These are phyloP conservation scores for Lycodopsis pacificus DNA, from an alignment of 2,797 vertebrate genomes.

Conservation along the genomic window DNA sequence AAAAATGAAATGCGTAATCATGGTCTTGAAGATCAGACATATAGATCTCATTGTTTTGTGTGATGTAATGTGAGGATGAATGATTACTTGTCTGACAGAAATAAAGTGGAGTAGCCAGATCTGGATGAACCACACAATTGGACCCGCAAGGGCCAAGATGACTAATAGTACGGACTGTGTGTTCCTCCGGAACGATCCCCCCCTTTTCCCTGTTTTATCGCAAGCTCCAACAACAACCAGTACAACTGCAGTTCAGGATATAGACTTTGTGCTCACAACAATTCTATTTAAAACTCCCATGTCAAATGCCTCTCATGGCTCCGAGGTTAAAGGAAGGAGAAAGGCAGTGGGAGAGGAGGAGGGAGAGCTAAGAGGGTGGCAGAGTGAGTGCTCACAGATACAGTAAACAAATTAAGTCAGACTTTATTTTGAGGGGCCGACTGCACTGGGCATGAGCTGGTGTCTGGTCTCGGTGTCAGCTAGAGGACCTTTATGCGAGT, in stretches of 20 bases:
- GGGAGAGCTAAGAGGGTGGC: constrained; percentile 56
- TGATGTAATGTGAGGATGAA: constrained; percentile 23
- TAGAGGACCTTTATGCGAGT: constrained; percentile 72
- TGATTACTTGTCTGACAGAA: constrained; percentile 47
- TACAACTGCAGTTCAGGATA: constrained; percentile 44
- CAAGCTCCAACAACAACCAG: constrained; percentile 38
- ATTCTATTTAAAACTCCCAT: constrained; percentile 74
- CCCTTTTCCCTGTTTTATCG: constrained; percentile 27
- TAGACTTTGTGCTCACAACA: constrained; percentile 61
- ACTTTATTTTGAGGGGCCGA: constrained; percentile 79
- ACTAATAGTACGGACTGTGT: constrained; percentile 37
- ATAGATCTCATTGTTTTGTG: constrained; percentile 18
- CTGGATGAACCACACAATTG: constrained; percentile 25
- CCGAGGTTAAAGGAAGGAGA: constrained; percentile 73
- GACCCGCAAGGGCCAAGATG: constrained; percentile 26
- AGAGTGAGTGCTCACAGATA: constrained; percentile 73
- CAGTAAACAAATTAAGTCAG: constrained; percentile 85
- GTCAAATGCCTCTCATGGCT: constrained; percentile 72
- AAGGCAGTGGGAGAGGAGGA: constrained; percentile 57
- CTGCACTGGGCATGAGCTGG: constrained; percentile 76
- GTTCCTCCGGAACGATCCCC: constrained; percentile 19
- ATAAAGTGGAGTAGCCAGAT: constrained; percentile 41
- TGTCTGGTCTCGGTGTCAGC: constrained; percentile 78
- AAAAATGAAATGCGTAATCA: not conserved
- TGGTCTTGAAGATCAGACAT: constrained; percentile 38